Percentiles rank a stretch among this genome's conserved stretches.
Evolutionary conservation across 2,888 invertebrate species (phyloP).

Genomic region (Synergus itoensis): DNA sequence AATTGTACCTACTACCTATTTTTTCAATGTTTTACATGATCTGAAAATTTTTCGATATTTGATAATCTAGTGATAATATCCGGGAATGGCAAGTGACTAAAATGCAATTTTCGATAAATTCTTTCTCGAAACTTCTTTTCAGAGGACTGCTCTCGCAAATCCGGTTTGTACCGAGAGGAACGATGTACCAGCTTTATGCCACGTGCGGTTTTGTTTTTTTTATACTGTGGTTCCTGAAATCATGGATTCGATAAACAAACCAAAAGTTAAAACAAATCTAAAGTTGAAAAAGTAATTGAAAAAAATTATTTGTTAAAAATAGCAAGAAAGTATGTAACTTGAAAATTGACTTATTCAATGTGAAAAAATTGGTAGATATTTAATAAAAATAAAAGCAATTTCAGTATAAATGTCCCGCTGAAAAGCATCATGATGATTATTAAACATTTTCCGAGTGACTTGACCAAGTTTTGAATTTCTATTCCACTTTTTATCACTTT

Average conservation of each 20-base stretch:
- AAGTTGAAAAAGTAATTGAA: neutral
- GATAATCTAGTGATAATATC: neutral
- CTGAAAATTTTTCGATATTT: neutral
- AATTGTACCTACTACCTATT: too few species aligned
- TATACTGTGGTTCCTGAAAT: neutral
- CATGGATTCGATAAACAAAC: neutral
- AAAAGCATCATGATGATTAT: too few species aligned
- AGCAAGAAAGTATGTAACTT: too few species aligned
- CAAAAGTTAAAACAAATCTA: neutral
- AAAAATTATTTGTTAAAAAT: too few species aligned
- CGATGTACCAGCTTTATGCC: neutral
- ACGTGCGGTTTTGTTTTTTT: neutral
- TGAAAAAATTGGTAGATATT: too few species aligned
- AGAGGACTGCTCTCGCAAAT: neutral
- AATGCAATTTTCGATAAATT: neutral
- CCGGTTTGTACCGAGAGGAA: constrained; percentile 6
- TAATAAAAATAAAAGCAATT: too few species aligned
- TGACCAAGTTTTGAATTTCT: too few species aligned
- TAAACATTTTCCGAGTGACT: too few species aligned
- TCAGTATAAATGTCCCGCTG: too few species aligned
- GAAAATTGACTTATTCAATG: too few species aligned
- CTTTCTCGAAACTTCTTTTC: neutral
- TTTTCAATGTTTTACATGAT: neutral
- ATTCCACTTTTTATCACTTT: too few species aligned
- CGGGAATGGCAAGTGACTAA: neutral